Conservation (phyloP, 2,113 vertebrate genomes). For the Paradisaea rubra region DNA sequence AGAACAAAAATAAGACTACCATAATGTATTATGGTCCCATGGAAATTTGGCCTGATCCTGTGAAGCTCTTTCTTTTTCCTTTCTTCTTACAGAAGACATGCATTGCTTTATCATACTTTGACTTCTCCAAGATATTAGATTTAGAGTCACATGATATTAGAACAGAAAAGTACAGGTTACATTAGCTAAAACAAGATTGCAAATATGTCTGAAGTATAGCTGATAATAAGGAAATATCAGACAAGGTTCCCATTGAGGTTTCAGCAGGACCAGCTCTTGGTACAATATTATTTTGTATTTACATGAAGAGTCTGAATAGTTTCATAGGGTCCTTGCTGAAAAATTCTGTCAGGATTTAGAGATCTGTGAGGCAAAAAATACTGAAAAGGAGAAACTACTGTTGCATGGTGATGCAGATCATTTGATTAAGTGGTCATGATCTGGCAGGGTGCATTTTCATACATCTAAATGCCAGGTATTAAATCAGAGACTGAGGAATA, state of each 20-base stretch:
- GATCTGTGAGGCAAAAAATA: neutral
- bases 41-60: neutral
- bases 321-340: accelerated
- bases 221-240: neutral
- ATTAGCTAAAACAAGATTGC: neutral
- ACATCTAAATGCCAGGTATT: neutral
- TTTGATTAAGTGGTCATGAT: neutral
- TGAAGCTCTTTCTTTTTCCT: neutral
- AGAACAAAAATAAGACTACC: neutral
- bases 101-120: neutral
- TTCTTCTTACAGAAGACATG: neutral
- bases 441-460: neutral
- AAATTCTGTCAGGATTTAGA: neutral
- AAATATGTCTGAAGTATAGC: neutral
- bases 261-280: neutral
- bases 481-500: neutral
- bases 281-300: neutral
- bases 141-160: neutral
- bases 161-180: neutral
- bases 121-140: neutral
- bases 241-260: neutral
- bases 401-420: neutral
- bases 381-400: neutral
- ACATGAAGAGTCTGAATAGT: neutral
- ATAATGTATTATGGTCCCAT: neutral